These are phyloP conservation scores for Glaucidium brasilianum DNA, from an alignment of 2,113 vertebrate genomes.

Conservation along the genomic window DNA sequence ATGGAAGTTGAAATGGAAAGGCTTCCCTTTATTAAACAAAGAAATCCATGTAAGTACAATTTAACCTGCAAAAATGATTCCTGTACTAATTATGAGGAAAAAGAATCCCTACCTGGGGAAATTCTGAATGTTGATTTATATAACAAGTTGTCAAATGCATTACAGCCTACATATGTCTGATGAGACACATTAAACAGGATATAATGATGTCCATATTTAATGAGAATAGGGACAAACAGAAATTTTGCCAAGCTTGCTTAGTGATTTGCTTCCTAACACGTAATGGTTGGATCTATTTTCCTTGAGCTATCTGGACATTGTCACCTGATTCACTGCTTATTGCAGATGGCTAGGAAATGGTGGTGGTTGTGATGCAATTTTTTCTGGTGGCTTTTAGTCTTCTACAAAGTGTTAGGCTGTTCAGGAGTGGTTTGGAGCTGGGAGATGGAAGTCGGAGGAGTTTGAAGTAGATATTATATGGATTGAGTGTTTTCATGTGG, in stretches of 20 bases:
- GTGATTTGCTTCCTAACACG: not conserved
- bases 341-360: not conserved
- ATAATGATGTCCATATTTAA: not conserved
- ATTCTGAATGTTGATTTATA: not conserved
- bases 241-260: not conserved
- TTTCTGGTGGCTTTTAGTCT: not conserved
- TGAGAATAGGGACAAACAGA: not conserved
- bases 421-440: not conserved
- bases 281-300: not conserved
- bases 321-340: not conserved
- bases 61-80: not conserved
- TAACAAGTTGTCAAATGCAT: not conserved
- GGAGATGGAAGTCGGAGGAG: not conserved
- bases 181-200: not conserved
- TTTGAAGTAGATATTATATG: not conserved
- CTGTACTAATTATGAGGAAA: not conserved
- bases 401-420: not conserved
- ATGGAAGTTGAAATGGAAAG: not conserved
- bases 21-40: not conserved
- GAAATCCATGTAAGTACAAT: not conserved
- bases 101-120: not conserved
- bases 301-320: not conserved
- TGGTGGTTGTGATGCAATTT: not conserved
- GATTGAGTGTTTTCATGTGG: not conserved
- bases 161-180: not conserved